A percentile compares a stretch with the other conserved stretches of the same genome.
phyloP scores from a whole-genome alignment of 1,140 invertebrate genomes.

The Caenorhabditis latens region DNA sequence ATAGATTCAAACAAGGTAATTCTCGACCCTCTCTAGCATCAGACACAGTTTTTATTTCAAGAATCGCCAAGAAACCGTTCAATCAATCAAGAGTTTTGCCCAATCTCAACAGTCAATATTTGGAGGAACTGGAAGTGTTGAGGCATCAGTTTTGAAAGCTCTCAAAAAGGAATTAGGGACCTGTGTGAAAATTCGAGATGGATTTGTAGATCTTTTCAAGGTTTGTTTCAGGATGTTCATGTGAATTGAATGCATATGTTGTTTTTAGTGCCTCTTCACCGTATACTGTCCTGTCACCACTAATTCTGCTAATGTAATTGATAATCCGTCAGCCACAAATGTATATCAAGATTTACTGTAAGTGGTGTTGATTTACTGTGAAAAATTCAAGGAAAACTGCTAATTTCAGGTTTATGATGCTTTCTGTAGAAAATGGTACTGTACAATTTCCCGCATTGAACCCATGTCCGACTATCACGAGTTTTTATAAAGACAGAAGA shows the following conservation, averaged over 20 bases:
- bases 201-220: slow-evolving; percentile 22
- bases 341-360: slow-evolving; percentile 38
- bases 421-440: background rate
- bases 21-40: background rate
- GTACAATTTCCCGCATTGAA: slow-evolving; percentile 19
- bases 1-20: background rate
- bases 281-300: slow-evolving; percentile 21
- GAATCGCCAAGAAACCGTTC: slow-evolving; percentile 8
- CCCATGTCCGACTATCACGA: slow-evolving; percentile 14
- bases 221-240: background rate
- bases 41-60: background rate
- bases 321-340: slow-evolving; percentile 6
- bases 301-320: slow-evolving; percentile 24
- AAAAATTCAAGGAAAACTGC: background rate
- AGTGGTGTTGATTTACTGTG: background rate
- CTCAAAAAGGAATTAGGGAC: slow-evolving; percentile 4
- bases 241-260: background rate
- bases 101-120: slow-evolving; percentile 31
- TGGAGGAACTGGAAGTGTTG: slow-evolving; percentile 28
- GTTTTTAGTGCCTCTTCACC: slow-evolving; percentile 37
- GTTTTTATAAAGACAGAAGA: slow-evolving; percentile 21
- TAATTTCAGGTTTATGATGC: slow-evolving; percentile 12
- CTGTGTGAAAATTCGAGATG: background rate
- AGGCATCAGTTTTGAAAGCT: background rate
- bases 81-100: background rate